Base-by-base conservation (phyloP, 2,888 invertebrate genomes). In the Zaprionus bogoriensis region DNA sequence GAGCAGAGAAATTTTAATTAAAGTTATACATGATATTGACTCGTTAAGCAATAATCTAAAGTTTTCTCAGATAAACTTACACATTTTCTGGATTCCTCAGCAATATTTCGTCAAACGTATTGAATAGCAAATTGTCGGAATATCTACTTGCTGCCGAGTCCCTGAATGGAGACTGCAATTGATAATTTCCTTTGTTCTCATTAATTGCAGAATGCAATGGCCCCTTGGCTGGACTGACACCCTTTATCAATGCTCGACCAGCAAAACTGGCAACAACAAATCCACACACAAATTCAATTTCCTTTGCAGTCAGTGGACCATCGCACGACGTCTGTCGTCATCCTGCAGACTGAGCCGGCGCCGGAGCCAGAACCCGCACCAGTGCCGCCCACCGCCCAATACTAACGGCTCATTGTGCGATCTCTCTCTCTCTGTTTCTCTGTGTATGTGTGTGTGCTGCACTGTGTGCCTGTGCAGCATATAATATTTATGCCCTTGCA, bases 401-500 rank as follows among this genome's bases (percentile, higher is more conserved):
- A 51, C 53, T 50, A 51, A 46, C 69, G 42, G 69, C 52, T 28
- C 36, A 48, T 52, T 41, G 54, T 60, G 19, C 23, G 10, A n/a
- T n/a, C 23, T 51, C 4, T 25, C 10, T 2, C 17, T 7, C 41
- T 12, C 12, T 27, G n/a, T 50, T 28, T 17, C 30, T 17, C 44
- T 45, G 28, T 44, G 38, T 39, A 19, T 54, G 38, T 52, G 23
- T 55, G 27, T 44, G 45, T 59, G 42, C n/a, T n/a, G n/a, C n/a
- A n/a, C n/a, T 53, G 23, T 60, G 63, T 57, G 32, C 53, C 20
- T 55, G 55, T 42, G 32, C 41, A 53, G 3, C 67, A 74, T 78
- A 82, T 82, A 64, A 87, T 87, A 82, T 80, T 85, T 80, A 85
- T 87, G 86, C 68, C 65, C 57, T 66, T 60, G 77, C 59, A 78